A percentile compares a stretch with the other conserved stretches of the same genome.
Conservation (phyloP, 2,113 vertebrate species). For the Orthonyx spaldingii region DNA sequence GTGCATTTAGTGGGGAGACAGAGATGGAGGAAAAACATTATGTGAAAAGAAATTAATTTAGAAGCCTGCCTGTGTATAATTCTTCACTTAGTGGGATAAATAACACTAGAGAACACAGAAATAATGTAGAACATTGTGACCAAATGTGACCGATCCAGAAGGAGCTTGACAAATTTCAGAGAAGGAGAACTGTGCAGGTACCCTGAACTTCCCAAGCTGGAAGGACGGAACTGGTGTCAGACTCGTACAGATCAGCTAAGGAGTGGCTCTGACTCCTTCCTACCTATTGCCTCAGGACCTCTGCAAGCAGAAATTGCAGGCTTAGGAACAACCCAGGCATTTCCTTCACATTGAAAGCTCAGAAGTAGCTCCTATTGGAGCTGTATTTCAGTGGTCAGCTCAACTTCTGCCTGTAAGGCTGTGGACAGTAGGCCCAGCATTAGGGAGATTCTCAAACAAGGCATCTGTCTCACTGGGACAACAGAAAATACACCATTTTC, state of each 20-base stretch:
- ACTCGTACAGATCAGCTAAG: neutral
- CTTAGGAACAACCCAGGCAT: neutral
- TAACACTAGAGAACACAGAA: neutral
- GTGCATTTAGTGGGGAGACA: neutral
- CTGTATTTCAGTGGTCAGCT: neutral
- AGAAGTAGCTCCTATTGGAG: neutral
- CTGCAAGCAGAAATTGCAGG: neutral
- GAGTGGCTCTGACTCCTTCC: neutral
- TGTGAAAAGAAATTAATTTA: neutral
- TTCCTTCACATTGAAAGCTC: neutral
- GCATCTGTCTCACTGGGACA: neutral
- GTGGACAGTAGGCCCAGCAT: neutral
- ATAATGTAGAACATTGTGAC: neutral
- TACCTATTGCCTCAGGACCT: neutral
- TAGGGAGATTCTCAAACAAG: neutral
- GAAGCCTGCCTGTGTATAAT: neutral
- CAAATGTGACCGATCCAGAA: neutral
- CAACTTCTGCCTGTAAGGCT: neutral
- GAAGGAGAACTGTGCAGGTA: neutral
- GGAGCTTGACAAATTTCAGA: neutral
- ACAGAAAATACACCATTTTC: neutral
- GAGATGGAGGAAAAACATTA: neutral
- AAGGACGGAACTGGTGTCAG: neutral
- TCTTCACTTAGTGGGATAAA: neutral
- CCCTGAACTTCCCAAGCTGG: neutral